phyloP scores from a whole-genome alignment of 1,140 invertebrate species.

The Drosophila sp. region DNA sequence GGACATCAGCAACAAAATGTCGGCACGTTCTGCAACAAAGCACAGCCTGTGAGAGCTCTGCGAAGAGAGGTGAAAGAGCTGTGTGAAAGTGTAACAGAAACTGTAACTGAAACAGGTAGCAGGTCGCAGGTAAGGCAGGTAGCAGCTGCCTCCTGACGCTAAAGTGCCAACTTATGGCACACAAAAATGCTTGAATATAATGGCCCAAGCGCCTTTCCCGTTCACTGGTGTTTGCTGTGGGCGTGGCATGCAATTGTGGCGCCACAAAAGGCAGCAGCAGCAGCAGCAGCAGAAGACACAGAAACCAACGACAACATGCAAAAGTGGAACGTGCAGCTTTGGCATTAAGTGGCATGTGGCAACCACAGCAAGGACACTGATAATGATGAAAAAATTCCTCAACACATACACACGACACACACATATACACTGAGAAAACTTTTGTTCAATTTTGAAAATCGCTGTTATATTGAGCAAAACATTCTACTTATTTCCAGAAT shows the following conservation, averaged over 20 bases:
- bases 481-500: no score
- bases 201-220: slow-evolving; percentile 29
- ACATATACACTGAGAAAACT: slow-evolving; percentile 42
- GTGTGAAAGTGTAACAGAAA: slow-evolving; percentile 10
- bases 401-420: slow-evolving; percentile 42
- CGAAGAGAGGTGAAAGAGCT: no score
- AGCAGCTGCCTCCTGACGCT: slow-evolving; percentile 75
- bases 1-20: slow-evolving; percentile 42
- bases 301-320: slow-evolving; percentile 51
- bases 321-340: slow-evolving; percentile 78
- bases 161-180: slow-evolving; percentile 80
- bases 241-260: slow-evolving; percentile 65
- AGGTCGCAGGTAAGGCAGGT: no score
- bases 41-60: not conserved
- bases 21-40: slow-evolving; percentile 42
- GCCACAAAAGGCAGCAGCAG: slow-evolving; percentile 59
- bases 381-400: slow-evolving; percentile 81
- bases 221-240: slow-evolving; percentile 1
- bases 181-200: slow-evolving; percentile 81
- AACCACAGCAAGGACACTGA: slow-evolving; percentile 74
- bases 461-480: no score
- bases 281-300: slow-evolving; percentile 32
- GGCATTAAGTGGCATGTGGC: slow-evolving; percentile 83
- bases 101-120: slow-evolving; percentile 65
- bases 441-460: no score